phyloP scores from a whole-genome alignment of 2,113 vertebrate species.

The Anolis sagrei region DNA sequence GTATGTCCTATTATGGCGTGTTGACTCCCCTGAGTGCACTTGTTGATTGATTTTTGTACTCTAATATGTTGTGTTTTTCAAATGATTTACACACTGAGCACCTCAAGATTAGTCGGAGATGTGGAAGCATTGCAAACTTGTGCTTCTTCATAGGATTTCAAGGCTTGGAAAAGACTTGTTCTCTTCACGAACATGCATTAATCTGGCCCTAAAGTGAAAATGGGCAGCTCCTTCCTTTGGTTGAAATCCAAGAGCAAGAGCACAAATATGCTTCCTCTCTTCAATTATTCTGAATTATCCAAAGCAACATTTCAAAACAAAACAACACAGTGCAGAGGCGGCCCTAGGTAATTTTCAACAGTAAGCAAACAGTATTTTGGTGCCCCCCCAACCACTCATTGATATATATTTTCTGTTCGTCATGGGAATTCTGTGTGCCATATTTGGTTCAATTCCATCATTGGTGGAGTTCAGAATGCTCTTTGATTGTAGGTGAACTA shows the following conservation, averaged over 20 bases:
- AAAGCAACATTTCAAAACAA: background rate
- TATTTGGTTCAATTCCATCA: too few relatives aligned
- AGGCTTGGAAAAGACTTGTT: background rate
- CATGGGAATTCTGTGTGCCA: too few relatives aligned
- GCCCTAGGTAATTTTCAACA: too few relatives aligned
- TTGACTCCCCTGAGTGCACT: slow-evolving; percentile 14
- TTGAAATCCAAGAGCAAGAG: background rate
- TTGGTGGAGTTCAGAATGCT: too few relatives aligned
- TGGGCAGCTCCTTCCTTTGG: background rate
- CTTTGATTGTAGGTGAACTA: too few relatives aligned
- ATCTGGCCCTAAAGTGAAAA: background rate
- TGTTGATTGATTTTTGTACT: rapidly evolving
- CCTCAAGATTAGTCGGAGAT: background rate
- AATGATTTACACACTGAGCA: background rate
- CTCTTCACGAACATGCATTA: background rate
- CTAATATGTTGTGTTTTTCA: background rate
- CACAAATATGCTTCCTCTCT: background rate
- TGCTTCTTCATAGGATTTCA: background rate
- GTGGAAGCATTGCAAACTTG: background rate
- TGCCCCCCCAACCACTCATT: too few relatives aligned
- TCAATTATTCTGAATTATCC: background rate
- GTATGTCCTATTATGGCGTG: rapidly evolving
- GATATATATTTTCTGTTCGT: too few relatives aligned
- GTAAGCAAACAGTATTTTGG: too few relatives aligned
- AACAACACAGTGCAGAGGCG: too few relatives aligned